Evolutionary conservation across 2,797 vertebrate species (phyloP), one percentile per base, ranked within the genome.

Genomic region (Kryptolebias ocellatus): DNA sequence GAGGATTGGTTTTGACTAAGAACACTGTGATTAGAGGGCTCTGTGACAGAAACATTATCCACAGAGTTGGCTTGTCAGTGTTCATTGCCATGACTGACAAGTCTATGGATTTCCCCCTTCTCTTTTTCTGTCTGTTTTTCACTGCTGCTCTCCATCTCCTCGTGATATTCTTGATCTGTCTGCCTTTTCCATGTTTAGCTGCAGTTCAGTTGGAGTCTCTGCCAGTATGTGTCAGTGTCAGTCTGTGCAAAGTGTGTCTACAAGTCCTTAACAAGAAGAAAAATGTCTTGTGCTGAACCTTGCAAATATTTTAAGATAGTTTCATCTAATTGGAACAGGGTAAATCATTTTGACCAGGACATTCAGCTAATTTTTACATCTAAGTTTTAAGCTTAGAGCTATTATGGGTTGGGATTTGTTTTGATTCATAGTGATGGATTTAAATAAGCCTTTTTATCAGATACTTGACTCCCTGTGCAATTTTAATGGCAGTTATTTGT

Each of bases 21-120:
- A 91, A 88, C 90, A 90, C 86, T 89, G 81, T 92, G 93, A 93
- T 93, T 92, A 93, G 88, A 92, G 91, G 44, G 78, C 80, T 85
- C 84, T 76, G 79, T 91, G 92, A 92, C 91, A 91, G 87, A 90
- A 91, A 92, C 90, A 92, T 92, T 93, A 92, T 92, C 92, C 91
- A 91, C 84, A 86, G 84, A 89, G 84, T 80, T 78, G 67, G 76
- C 83, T 84, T 92, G 89, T 91, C 89, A 85, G 60, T 68, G 78
- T 77, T 86, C 77, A 73, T 90, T 81, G 78, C 76, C 63, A 39
- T 90, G 86, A 91, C 84, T 88, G 86, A 88, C 85, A 87, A 77
- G 75, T 80, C 83, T 85, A 80, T 79, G 81, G 76, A 84, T 90
- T 82, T 86, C 74, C 80, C 58, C 66, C 85, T 86, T 87, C 80